phyloP scores from a whole-genome alignment of 2,888 invertebrate species.

The Drosophila ezoana region DNA sequence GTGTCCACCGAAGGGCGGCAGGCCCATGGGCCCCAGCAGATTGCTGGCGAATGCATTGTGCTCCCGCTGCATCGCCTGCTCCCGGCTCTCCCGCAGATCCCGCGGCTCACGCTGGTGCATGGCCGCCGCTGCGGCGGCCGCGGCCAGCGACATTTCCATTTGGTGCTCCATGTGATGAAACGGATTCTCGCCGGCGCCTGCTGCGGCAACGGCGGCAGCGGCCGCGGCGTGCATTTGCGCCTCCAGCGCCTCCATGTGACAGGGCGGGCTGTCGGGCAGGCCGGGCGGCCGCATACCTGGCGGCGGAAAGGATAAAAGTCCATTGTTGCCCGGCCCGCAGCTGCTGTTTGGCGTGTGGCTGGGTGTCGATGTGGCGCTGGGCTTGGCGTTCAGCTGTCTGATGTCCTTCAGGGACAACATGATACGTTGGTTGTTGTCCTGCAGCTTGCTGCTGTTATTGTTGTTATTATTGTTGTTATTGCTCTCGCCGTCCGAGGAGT shows the following conservation, averaged over 20 bases:
- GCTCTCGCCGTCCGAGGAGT: constrained; percentile 64
- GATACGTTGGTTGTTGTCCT: constrained; percentile 84
- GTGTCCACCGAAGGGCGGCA: constrained; percentile 73
- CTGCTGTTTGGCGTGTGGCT: constrained; percentile 63
- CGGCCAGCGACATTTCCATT: constrained; percentile 84
- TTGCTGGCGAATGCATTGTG: constrained; percentile 83
- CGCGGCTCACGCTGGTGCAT: constrained; percentile 81
- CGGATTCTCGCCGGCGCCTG: constrained; percentile 79
- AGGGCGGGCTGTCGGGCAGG: constrained; percentile 77
- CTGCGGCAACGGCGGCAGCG: constrained; percentile 79
- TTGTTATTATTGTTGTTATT: constrained; percentile 75
- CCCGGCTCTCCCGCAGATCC: constrained; percentile 70
- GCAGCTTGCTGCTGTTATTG: constrained; percentile 81
- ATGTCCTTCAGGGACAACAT: constrained; percentile 85
- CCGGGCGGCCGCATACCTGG: constrained; percentile 75
- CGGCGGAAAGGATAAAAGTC: constrained; percentile 73
- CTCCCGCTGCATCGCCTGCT: constrained; percentile 77
- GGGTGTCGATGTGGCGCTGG: constrained; percentile 76
- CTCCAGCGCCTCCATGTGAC: constrained; percentile 82
- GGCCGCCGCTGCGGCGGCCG: constrained; percentile 84
- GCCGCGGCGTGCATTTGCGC: constrained; percentile 84
- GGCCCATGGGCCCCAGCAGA: constrained; percentile 83
- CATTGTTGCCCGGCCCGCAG: constrained; percentile 55
- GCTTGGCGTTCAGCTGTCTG: constrained; percentile 84
- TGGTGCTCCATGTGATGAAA: constrained; percentile 85